Conservation (phyloP, 1,140 invertebrate genomes). For the Cotesia glomerata region DNA sequence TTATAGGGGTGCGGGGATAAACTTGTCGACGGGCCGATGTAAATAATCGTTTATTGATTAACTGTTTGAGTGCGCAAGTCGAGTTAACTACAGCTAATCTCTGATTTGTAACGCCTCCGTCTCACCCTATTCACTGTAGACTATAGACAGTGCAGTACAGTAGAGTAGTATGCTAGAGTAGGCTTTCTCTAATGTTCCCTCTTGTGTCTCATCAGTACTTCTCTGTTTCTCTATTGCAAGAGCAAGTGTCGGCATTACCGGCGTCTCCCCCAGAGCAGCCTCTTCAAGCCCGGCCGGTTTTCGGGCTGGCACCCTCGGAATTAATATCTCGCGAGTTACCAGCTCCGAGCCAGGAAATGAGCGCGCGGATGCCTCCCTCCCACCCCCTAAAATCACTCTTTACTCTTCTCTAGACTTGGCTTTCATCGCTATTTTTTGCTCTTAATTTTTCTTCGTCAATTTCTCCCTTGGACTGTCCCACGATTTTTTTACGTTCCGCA, state of each 20-base stretch:
- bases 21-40: constrained; percentile 41
- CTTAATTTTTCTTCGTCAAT: constrained; percentile 29
- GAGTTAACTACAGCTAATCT: constrained; percentile 65
- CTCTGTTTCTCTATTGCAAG: no score
- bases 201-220: constrained; percentile 4
- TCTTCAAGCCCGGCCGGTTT: constrained; percentile 34
- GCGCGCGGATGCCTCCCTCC: constrained; percentile 58
- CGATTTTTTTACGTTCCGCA: constrained; percentile 32
- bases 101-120: constrained; percentile 62
- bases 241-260: constrained; percentile 19
- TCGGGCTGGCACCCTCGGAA: constrained; percentile 60
- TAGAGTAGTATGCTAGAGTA: no score
- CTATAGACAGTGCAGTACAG: no score
- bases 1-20: no score
- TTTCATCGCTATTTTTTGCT: constrained; percentile 24
- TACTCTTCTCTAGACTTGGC: background rate
- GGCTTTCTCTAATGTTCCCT: constrained; percentile 6
- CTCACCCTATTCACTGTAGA: constrained; percentile 26
- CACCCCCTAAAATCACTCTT: constrained; percentile 31
- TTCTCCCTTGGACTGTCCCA: constrained; percentile 9
- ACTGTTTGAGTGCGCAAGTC: constrained; percentile 64
- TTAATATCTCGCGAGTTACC: constrained; percentile 66
- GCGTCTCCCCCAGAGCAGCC: constrained; percentile 32
- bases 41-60: constrained; percentile 65
- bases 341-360: constrained; percentile 57